Evolutionary conservation across 2,888 invertebrate species (phyloP).

Genomic region (Hedychridium roseum): DNA sequence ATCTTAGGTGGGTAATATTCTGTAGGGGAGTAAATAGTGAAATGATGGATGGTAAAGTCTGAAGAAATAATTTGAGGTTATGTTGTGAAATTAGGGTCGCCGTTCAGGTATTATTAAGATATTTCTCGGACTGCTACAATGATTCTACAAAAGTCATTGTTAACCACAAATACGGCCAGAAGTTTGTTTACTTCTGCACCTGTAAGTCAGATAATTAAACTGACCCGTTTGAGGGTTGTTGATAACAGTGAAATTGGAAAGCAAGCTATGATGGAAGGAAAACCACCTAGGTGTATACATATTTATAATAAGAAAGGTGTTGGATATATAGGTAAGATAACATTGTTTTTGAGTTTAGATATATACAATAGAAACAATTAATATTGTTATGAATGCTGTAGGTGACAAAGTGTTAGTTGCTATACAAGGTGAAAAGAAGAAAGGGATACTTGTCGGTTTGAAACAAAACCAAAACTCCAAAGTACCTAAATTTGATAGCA

Average conservation of each 20-base stretch:
- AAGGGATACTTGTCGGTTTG: slow-evolving; percentile 88
- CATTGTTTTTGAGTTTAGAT: not conserved
- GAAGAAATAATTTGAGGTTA: too few species aligned
- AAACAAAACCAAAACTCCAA: slow-evolving; percentile 82
- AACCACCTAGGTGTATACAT: slow-evolving; percentile 92
- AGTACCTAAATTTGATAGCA: slow-evolving; percentile 91
- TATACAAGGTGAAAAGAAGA: slow-evolving; percentile 94
- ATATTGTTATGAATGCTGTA: slow-evolving; percentile 15
- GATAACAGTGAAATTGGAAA: slow-evolving; percentile 97
- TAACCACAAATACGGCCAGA: slow-evolving; percentile 18
- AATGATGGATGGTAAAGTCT: too few species aligned
- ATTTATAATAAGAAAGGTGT: slow-evolving; percentile 83
- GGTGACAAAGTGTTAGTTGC: slow-evolving; percentile 93
- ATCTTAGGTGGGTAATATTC: too few species aligned
- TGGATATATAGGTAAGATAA: slow-evolving; percentile 69
- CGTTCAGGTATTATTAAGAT: too few species aligned
- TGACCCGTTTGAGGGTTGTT: slow-evolving; percentile 87
- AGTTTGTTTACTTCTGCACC: slow-evolving; percentile 64
- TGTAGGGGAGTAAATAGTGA: too few species aligned
- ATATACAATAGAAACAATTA: not conserved
- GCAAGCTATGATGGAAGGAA: slow-evolving; percentile 92
- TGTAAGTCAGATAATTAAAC: slow-evolving; percentile 74
- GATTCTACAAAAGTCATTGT: too few species aligned
- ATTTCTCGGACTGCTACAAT: too few species aligned
- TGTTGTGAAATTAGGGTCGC: too few species aligned